Evolutionary conservation across 2,113 vertebrate genomes (phyloP).

Genomic region (Sylvia atricapilla): DNA sequence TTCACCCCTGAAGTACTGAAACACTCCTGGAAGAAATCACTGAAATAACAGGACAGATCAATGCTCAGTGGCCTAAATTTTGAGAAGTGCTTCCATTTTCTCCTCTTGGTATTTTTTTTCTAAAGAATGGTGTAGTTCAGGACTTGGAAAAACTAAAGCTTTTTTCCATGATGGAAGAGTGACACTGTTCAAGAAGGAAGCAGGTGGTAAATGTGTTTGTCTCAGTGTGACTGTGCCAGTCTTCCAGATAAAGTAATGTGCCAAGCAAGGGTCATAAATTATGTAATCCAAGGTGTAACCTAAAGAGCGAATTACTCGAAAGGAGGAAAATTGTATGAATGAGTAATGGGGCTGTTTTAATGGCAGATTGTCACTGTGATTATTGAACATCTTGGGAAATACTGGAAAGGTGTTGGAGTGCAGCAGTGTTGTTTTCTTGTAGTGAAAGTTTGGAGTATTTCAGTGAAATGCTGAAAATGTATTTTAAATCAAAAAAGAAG

Average conservation of each 20-base stretch:
- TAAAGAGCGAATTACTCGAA: conserved; percentile 57
- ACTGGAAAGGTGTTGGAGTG: neutral
- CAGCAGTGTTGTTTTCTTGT: neutral
- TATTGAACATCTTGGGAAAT: neutral
- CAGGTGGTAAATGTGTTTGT: conserved; percentile 21
- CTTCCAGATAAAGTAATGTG: conserved; percentile 80
- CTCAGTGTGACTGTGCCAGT: conserved; percentile 72
- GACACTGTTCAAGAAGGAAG: neutral
- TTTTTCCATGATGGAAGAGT: neutral
- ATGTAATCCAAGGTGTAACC: conserved; percentile 81
- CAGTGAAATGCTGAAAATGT: neutral
- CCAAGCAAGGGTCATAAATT: conserved; percentile 78
- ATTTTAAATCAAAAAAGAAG: neutral
- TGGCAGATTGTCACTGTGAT: neutral
- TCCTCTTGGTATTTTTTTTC: neutral
- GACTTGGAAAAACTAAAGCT: neutral
- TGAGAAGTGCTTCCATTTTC: neutral
- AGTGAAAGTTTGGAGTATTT: neutral
- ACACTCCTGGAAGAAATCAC: neutral
- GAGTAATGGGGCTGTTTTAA: neutral
- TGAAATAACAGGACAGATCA: neutral
- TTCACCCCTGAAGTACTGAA: neutral
- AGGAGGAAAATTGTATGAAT: neutral
- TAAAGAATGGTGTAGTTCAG: neutral
- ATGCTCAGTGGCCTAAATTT: neutral